Percentiles rank a stretch among this genome's conserved stretches.
Conservation (phyloP, 2,797 vertebrate species). For the Acanthornis magna region DNA sequence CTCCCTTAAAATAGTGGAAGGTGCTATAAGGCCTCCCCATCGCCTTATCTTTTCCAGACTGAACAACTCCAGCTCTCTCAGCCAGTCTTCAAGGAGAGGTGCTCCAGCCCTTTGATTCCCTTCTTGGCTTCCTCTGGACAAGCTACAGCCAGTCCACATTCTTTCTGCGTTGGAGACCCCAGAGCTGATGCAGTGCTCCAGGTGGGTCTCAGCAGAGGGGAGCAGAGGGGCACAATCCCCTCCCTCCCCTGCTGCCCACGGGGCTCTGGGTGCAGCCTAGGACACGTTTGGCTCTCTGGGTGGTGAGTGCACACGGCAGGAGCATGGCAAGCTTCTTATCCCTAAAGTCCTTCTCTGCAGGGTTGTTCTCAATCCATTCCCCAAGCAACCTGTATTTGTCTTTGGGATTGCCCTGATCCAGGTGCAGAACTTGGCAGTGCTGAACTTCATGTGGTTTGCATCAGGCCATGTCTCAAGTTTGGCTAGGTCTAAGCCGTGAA, state of each 20-base stretch:
- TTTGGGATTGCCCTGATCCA: neutral
- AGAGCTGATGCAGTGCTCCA: neutral
- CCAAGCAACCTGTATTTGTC: neutral
- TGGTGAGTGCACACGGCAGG: rapidly evolving
- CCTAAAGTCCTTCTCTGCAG: neutral
- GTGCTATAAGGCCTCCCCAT: neutral
- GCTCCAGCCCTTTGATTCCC: neutral
- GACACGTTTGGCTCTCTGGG: too few relatives aligned
- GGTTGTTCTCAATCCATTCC: neutral
- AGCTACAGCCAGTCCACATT: neutral
- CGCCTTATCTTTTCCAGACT: neutral
- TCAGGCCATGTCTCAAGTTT: neutral
- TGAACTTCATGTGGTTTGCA: neutral
- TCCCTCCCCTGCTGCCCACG: rapidly evolving
- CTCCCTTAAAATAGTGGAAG: neutral
- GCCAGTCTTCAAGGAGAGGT: neutral
- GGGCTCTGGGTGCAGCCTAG: too few relatives aligned
- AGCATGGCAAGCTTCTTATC: neutral
- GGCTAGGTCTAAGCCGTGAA: neutral
- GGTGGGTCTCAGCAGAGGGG: neutral
- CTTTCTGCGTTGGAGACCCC: neutral
- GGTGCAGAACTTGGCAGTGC: neutral
- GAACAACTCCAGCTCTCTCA: neutral
- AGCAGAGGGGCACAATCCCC: neutral
- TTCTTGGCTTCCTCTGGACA: neutral